These are phyloP conservation scores for Acanthaster planci DNA, from an alignment of 35 echinoderm and acorn worm genomes.

Conservation along the genomic window DNA sequence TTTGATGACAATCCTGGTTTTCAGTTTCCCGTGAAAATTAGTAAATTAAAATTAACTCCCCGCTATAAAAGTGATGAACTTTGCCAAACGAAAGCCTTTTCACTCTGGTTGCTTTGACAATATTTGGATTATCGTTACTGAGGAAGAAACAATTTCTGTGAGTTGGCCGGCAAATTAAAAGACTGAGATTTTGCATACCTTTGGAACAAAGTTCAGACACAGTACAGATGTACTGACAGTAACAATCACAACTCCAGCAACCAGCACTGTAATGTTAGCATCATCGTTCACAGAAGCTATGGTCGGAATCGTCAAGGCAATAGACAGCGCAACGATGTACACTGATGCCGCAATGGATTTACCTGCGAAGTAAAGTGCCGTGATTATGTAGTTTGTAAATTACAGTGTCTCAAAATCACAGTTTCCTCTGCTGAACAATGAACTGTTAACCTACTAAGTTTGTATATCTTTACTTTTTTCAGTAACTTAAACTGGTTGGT, in stretches of 20 bases:
- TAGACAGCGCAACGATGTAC: conserved; percentile 14
- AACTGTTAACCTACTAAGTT: background rate
- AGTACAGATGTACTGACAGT: conserved; percentile 13
- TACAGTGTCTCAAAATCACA: background rate
- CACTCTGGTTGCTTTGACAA: background rate
- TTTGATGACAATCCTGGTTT: too few relatives aligned
- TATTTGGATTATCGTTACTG: background rate
- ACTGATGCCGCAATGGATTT: conserved; percentile 26
- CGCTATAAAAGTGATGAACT: background rate
- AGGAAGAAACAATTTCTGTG: background rate
- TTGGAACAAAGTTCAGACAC: conserved; percentile 22
- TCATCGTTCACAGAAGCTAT: background rate
- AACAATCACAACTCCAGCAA: background rate
- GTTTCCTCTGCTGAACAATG: background rate
- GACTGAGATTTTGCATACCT: conserved; percentile 2
- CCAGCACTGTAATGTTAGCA: background rate
- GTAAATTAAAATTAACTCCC: background rate
- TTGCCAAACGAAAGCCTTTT: background rate
- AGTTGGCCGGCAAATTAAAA: background rate
- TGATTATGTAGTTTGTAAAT: background rate
- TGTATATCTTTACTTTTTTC: too few relatives aligned
- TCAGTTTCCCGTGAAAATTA: background rate
- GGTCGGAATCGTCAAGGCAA: background rate
- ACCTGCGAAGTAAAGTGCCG: background rate
- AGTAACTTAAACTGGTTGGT: too few relatives aligned